phyloP scores from a whole-genome alignment of 1,140 invertebrate genomes.

The Drosophila sproati region DNA sequence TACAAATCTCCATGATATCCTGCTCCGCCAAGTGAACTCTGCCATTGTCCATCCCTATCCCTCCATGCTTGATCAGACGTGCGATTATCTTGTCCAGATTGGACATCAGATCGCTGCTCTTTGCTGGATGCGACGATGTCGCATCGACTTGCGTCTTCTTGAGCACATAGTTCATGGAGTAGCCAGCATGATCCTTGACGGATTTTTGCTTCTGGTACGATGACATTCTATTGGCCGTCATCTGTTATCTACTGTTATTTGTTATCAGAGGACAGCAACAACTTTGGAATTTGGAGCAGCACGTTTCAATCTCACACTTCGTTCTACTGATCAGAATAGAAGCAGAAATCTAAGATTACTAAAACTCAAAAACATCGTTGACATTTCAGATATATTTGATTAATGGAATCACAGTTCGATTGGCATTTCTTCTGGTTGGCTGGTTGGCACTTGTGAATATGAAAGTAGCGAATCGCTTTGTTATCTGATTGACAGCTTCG shows the following conservation, averaged over 20 bases:
- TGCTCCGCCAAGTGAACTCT: conserved; percentile 94
- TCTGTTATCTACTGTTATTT: background rate
- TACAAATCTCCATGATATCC: conserved; percentile 96
- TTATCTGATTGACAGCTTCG: conserved; percentile 50
- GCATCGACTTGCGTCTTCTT: background rate
- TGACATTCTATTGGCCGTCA: background rate
- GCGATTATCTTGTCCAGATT: conserved; percentile 51
- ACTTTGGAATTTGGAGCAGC: conserved; percentile 47
- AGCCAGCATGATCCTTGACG: conserved; percentile 1
- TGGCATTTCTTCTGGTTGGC: background rate
- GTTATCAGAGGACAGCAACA: conserved; percentile 11
- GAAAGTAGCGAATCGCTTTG: conserved; percentile 37
- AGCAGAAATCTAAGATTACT: conserved; percentile 2
- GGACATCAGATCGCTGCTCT: background rate
- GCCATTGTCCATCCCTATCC: background rate
- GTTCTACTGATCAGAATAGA: background rate
- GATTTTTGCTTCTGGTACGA: background rate
- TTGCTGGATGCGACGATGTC: too few relatives aligned
- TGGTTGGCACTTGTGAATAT: conserved; percentile 19
- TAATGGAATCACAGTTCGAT: background rate
- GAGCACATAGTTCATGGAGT: conserved; percentile 21
- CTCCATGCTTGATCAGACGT: conserved; percentile 16
- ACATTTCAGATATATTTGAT: too few relatives aligned
- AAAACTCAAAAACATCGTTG: background rate
- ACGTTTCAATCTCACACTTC: conserved; percentile 3